These are phyloP conservation scores for Saccopteryx leptura DNA, from an alignment of 2,113 vertebrate genomes.

Conservation along the genomic window DNA sequence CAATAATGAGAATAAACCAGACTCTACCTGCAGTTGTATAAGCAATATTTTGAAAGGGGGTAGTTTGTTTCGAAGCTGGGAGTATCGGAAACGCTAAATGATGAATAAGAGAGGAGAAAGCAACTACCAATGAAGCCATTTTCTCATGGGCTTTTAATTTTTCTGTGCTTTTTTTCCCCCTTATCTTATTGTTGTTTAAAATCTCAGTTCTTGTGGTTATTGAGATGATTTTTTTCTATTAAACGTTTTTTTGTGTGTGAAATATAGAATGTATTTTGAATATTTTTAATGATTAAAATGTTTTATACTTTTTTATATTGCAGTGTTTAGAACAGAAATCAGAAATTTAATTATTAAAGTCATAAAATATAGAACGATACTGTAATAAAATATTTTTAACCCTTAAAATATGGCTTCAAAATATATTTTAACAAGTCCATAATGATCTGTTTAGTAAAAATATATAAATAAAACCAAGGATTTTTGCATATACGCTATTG, in stretches of 20 bases:
- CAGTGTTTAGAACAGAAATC: constrained; percentile 68
- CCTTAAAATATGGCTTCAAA: constrained; percentile 63
- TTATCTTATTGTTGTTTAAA: background rate
- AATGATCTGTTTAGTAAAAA: constrained; percentile 51
- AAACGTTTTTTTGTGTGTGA: background rate
- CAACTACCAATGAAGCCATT: background rate
- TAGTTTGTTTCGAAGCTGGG: constrained; percentile 40
- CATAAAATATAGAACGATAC: constrained; percentile 73
- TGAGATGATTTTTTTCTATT: background rate
- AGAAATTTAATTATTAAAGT: constrained; percentile 80
- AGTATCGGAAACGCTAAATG: background rate
- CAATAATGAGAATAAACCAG: constrained; percentile 36
- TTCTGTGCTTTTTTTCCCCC: background rate
- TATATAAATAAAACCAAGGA: background rate
- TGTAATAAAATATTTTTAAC: constrained; percentile 67
- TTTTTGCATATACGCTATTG: background rate
- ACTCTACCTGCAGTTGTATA: background rate
- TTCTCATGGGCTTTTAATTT: background rate
- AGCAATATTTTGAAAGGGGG: constrained; percentile 62
- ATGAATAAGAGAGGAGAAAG: background rate
- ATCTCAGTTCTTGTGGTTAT: background rate
- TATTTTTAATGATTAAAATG: constrained; percentile 65
- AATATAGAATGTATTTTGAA: background rate
- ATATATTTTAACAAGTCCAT: constrained; percentile 39
- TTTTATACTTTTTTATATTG: constrained; percentile 60